Evolutionary conservation across 2,888 invertebrate species (phyloP), one percentile per base, ranked within the genome.

Genomic region (Rhamnusium bicolor): DNA sequence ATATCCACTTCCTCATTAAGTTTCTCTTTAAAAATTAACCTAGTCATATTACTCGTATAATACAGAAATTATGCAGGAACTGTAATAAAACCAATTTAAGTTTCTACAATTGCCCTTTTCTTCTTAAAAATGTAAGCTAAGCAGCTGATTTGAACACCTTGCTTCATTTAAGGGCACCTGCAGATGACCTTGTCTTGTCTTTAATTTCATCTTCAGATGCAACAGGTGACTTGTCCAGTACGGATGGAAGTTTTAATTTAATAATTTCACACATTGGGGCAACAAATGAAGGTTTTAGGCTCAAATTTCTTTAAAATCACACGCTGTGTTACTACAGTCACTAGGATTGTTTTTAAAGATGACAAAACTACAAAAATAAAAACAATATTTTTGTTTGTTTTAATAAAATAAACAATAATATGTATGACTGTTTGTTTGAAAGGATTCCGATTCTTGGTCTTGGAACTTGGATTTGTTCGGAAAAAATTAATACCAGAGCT

Each of bases 121-220:
- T 32, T 58, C 32, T n/a, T 6, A 14, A 58, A 32, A 32, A 47
- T 51, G 29, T 56, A 29, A n/a, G 40, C 40, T 1, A 4, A 67
- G 71, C 71, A 67, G 71, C 71, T 56, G 56, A 67, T 66, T 21
- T 29, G 61, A 68, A 66, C 75, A 75, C 75, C 75, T 75, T 75
- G 76, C 74, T 54, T 76, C 68, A 76, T 76, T 74, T 74, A 76
- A 76, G 74, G 76, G 71, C 76, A 76, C 76, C 76, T 76, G 76
- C 74, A 32, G 60, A 71, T 76, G 76, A 76, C 76, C 76, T 76
- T 76, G 73, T 65, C 56, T 65, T 67, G 75, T 73, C 72, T 72
- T 72, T 73, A 69, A 75, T 71, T 62, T 72, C 63, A 62, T 49
- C 61, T 72, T 40, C 27, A 47, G 29, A 69, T 46, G 68, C 69